These are phyloP conservation scores for Drosophila paulistorum DNA, from an alignment of 1,140 invertebrate species.

Conservation along the genomic window DNA sequence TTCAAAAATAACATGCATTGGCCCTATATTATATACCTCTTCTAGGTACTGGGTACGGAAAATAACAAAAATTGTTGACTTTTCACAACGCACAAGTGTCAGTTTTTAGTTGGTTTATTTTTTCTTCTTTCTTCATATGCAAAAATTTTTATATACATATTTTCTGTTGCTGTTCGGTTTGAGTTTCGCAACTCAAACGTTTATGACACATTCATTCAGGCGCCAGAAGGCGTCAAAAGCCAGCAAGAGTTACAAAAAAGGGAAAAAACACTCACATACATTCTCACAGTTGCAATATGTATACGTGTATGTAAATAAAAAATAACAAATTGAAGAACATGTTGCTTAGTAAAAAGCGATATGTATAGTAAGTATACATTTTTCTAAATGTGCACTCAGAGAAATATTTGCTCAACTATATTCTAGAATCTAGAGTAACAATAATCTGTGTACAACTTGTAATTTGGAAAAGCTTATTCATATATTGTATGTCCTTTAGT, in stretches of 20 bases:
- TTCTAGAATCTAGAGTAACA: too few species aligned
- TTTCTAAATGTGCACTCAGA: conserved; percentile 10
- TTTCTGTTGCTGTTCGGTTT: conserved; percentile 20
- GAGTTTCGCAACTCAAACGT: conserved; percentile 47
- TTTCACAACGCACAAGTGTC: conserved; percentile 50
- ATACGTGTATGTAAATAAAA: background rate
- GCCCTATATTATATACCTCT: background rate
- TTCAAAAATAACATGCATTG: background rate
- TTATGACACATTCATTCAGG: conserved; percentile 67
- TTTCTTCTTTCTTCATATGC: conserved; percentile 40
- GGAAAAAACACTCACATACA: background rate
- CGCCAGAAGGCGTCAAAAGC: conserved; percentile 37
- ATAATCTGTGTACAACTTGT: too few species aligned
- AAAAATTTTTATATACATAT: conserved; percentile 34
- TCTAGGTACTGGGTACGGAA: background rate
- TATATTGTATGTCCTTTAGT: too few species aligned
- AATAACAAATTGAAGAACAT: conserved; percentile 57
- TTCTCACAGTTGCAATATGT: background rate
- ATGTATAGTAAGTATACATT: conserved; percentile 12
- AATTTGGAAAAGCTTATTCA: too few species aligned
- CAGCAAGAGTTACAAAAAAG: conserved; percentile 3
- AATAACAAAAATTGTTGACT: conserved; percentile 42
- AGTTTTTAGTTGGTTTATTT: conserved; percentile 25
- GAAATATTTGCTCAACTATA: background rate
- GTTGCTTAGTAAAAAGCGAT: conserved; percentile 29